These are phyloP conservation scores for Salmo trutta DNA, from an alignment of 2,797 vertebrate species.

Conservation along the genomic window DNA sequence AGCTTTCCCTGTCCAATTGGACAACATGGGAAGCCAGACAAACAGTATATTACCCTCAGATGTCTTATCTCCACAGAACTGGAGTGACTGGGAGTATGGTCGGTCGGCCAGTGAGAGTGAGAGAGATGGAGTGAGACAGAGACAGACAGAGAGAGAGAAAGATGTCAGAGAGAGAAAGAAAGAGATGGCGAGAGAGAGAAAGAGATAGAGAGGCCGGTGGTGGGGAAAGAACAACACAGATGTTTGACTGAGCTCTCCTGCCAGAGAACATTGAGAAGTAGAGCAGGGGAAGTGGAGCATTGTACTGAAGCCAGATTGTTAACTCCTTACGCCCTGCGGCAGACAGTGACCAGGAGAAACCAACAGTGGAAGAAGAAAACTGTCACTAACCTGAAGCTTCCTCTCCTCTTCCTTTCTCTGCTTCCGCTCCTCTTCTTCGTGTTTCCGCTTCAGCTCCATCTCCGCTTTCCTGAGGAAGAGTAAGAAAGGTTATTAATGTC, in stretches of 20 bases:
- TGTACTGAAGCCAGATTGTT: not conserved
- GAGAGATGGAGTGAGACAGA: not conserved
- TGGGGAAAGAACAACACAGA: not conserved
- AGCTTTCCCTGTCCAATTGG: not conserved
- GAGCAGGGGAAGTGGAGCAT: slow-evolving; percentile 8
- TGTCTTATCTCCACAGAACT: not conserved
- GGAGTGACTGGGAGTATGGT: not conserved
- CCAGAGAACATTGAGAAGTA: not conserved
- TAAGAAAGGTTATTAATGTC: slow-evolving; percentile 7
- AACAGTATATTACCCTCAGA: not conserved
- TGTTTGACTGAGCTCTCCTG: not conserved
- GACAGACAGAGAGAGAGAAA: too few relatives aligned
- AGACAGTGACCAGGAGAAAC: not conserved
- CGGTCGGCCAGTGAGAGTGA: not conserved
- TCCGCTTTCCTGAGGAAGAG: slow-evolving; percentile 84
- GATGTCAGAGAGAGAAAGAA: too few relatives aligned
- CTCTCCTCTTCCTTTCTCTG: slow-evolving; percentile 90
- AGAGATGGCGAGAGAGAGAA: too few relatives aligned
- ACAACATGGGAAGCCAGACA: not conserved
- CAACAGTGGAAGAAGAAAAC: not conserved
- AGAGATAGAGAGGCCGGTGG: not conserved
- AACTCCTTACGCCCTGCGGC: not conserved
- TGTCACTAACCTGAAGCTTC: slow-evolving; percentile 82
- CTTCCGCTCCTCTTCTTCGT: slow-evolving; percentile 93
- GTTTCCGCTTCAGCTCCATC: slow-evolving; percentile 94